Percentiles rank a stretch among this genome's conserved stretches.
Conservation (phyloP, 2,797 vertebrate species). For the Poecile montanus region DNA sequence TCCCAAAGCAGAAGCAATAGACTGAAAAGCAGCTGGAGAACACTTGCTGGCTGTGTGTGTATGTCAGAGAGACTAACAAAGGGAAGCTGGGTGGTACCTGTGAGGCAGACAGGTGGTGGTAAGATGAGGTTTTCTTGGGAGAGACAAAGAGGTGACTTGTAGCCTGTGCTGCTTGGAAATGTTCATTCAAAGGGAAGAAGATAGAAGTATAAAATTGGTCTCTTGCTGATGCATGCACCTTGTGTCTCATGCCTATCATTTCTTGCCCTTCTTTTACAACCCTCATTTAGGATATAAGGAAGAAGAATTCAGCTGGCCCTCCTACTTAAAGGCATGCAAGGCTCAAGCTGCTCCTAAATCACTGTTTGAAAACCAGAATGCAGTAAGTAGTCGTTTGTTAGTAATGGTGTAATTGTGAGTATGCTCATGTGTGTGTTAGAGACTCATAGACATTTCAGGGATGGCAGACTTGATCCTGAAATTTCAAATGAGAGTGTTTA, state of each 20-base stretch:
- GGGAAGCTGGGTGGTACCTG: background rate
- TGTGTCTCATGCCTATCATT: background rate
- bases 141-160: background rate
- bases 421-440: background rate
- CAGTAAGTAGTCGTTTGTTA: conserved; percentile 74
- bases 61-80: background rate
- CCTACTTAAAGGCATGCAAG: conserved; percentile 86
- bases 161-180: background rate
- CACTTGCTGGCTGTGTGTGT: background rate
- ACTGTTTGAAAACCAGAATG: conserved; percentile 87
- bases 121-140: background rate
- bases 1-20: background rate
- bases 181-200: background rate
- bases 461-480: background rate
- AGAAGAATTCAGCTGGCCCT: conserved; percentile 89
- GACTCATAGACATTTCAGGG: background rate
- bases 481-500: background rate
- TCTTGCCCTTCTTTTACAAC: background rate
- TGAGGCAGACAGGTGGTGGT: background rate
- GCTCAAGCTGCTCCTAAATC: conserved; percentile 86
- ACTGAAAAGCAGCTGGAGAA: background rate
- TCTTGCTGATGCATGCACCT: background rate
- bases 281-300: conserved; percentile 84
- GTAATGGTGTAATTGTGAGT: background rate
- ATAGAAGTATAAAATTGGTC: background rate